A percentile compares a stretch with the other conserved stretches of the same genome.
Conservation (phyloP, 2,888 invertebrate species). For the Sympetrum striolatum region DNA sequence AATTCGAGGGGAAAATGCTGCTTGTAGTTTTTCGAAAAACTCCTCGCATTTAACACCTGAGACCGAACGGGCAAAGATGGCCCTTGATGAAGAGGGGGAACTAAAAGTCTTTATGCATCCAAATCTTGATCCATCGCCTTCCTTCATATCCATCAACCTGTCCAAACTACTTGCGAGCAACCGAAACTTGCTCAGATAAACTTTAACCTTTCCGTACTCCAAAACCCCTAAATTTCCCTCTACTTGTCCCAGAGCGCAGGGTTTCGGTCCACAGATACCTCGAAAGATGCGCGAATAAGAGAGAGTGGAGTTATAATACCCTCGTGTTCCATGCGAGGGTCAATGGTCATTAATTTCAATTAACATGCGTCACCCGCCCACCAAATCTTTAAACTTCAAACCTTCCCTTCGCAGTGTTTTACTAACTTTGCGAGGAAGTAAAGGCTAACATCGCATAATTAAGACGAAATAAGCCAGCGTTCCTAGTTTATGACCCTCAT, state of each 20-base stretch:
- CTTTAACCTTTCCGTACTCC: constrained; percentile 25
- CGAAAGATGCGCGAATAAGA: not conserved
- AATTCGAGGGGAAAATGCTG: too few species aligned
- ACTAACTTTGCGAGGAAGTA: not conserved
- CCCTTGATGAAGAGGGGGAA: too few species aligned
- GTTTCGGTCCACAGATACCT: not conserved
- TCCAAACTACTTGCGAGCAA: not conserved
- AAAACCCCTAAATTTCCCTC: constrained; percentile 28
- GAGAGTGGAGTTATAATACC: not conserved
- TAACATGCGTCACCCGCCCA: not conserved
- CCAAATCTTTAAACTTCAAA: not conserved
- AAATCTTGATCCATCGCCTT: constrained; percentile 1
- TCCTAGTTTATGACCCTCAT: not conserved
- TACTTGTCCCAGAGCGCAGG: not conserved
- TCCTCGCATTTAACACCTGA: too few species aligned
- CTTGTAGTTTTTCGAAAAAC: too few species aligned
- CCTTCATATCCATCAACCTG: constrained; percentile 43
- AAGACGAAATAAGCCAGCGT: not conserved
- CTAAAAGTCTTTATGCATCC: not conserved
- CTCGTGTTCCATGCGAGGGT: not conserved
- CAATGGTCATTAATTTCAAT: constrained; percentile 36
- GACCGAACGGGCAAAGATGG: too few species aligned
- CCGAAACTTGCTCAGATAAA: constrained; percentile 17
- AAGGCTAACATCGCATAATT: not conserved
- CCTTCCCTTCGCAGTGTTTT: not conserved